phyloP scores from a whole-genome alignment of 2,113 vertebrate genomes.

The Oreochromis niloticus region DNA sequence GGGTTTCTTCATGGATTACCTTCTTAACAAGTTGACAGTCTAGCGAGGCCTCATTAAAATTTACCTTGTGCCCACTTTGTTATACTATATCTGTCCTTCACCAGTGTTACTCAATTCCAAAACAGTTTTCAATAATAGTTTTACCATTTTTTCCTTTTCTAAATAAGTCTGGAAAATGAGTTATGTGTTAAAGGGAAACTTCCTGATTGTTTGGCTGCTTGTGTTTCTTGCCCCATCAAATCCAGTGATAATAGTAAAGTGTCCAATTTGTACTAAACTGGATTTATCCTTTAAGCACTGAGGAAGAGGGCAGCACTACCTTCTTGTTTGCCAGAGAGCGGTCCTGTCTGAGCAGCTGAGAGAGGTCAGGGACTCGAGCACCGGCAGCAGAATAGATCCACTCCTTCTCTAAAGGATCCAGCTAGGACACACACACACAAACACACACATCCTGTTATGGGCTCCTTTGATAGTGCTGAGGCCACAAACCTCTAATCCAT shows the following conservation, averaged over 20 bases:
- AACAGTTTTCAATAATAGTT: not conserved
- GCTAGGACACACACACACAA: conserved; percentile 37
- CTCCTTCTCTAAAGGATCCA: conserved; percentile 77
- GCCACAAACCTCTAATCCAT: conserved; percentile 40
- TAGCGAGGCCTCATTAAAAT: accelerated
- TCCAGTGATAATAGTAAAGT: not conserved
- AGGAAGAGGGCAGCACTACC: conserved; percentile 37
- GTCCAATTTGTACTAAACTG: not conserved
- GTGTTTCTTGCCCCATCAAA: not conserved
- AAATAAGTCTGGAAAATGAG: not conserved
- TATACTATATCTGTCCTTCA: not conserved
- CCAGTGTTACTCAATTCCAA: not conserved
- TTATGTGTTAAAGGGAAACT: not conserved
- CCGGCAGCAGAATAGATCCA: conserved; percentile 78
- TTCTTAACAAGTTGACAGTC: not conserved
- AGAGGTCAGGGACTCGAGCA: conserved; percentile 68
- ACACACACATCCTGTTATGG: conserved; percentile 46
- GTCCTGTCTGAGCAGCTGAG: conserved; percentile 73
- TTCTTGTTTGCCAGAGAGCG: conserved; percentile 75
- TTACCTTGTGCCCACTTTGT: not conserved
- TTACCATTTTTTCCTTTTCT: not conserved
- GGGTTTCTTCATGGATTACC: not conserved
- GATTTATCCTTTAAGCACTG: not conserved
- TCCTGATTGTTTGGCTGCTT: accelerated
- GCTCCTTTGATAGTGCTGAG: conserved; percentile 21